Evolutionary conservation across 64 coral and sea anemone genomes (phyloP), one percentile per base, ranked within the genome.

Genomic region (Montipora cactus): DNA sequence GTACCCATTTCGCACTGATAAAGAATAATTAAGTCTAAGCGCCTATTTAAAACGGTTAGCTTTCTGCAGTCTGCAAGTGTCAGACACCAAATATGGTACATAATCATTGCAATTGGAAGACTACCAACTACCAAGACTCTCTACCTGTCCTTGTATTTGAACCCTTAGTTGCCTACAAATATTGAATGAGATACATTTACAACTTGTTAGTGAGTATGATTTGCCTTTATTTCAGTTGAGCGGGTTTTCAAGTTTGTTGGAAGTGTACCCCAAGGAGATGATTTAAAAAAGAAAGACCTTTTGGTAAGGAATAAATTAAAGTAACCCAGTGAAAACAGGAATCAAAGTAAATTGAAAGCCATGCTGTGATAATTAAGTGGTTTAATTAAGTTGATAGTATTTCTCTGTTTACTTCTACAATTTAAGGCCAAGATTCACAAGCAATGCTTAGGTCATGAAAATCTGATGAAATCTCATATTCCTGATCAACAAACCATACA

Each of bases 181-280:
- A 37, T 37, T 37, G 37, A 37, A 37, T 37, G 37, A 37, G 37
- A 37, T 37, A 37, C 37, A 37, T 2, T 37, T 2, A 37, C 37
- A 37, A 0, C 37, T 37, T 37, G 37, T 37, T 37, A 37, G 37
- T 2, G 37, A 37, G 37, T 37, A 37, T 37, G 37, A 37, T 37
- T 64, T 64, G 4, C 10, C 19, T 86, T 44, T 72, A 7, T 77
- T 78, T 77, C 12, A 93, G 92, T 93, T 79, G 92, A 93, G 44
- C 75, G 87, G 57, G 76, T 93, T 58, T 93, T 93, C 47, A 87
- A 67, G 67, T 88, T 93, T 80, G 46, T 93, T 69, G 92, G 92
- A 52, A 93, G 83, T 69, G 66, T 77, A 5, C 66, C 68, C 5
- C 74, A 93, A 59, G 84, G 76, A 81, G 92, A 93, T 93, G 81